Base-by-base conservation (phyloP, 2,113 vertebrate genomes). In the Saccopteryx leptura region DNA sequence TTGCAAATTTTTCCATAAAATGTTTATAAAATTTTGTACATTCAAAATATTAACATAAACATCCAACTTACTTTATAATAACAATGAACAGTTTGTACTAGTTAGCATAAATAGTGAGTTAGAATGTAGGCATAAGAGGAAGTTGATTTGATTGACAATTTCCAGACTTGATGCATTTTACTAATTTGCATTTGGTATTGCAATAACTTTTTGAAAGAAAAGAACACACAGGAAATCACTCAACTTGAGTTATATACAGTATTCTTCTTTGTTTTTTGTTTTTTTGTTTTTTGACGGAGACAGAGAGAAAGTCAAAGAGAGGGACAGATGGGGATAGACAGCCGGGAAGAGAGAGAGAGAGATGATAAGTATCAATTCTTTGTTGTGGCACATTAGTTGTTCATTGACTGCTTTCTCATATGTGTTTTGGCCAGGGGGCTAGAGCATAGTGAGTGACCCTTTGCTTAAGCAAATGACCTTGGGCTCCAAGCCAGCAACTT, bases 171-270 rank as follows among this genome's bases (percentile, higher is more conserved):
- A 94, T 3, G 28, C n/a, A 74, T 66, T 87, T 96, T 74, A 58
- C 21, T 82, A 21, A 4, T 24, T 21, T 54, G 13, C 10, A 79
- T 78, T 17, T 61, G 31, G 26, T 74, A 10, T 72, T 28, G 3
- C 24, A 78, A 61, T 90, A 83, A 21, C 39, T 87, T 82, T 79
- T 17, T 66, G 50, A 90, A 90, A 87, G 21, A 90, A 92, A 93
- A 85, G 26, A 78, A 72, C 56, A 75, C 9, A 48, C 3, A 79
- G 2, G 12, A 94, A 90, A 65, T 82, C 12, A 76, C 6, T 92
- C 83, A 21, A 24, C 19, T 21, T 56, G 28, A 81, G 39, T 76
- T 76, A 39, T 39, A 39, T 39, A 39, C 39, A 39, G 39, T 39
- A 39, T 39, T 39, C 39, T 39, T 39, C 39, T 39, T 39, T 39